Percentiles rank a stretch among this genome's conserved stretches.
Conservation (phyloP, 2,888 invertebrate species). For the Napeogenes sylphis region DNA sequence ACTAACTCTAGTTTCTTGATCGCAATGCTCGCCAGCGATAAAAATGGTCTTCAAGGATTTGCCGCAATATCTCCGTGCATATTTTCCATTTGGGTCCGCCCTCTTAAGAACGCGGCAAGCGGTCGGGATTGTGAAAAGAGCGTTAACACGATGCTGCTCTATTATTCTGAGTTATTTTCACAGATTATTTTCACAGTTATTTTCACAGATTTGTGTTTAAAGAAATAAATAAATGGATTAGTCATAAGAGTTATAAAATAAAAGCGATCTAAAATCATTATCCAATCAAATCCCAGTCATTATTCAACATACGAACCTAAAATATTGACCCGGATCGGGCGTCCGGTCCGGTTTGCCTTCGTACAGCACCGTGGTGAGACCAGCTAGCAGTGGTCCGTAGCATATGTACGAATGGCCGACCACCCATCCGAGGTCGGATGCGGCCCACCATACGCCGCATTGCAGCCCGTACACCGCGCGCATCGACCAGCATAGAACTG, state of each 20-base stretch:
- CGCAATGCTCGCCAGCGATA: constrained; percentile 95
- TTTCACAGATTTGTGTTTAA: background rate
- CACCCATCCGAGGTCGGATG: constrained; percentile 94
- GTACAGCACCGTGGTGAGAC: constrained; percentile 89
- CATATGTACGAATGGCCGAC: constrained; percentile 97
- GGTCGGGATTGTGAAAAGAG: constrained; percentile 93
- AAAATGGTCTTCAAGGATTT: constrained; percentile 85
- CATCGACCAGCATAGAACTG: constrained; percentile 90
- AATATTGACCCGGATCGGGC: constrained; percentile 94
- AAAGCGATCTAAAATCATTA: background rate
- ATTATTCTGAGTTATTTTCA: constrained; percentile 80
- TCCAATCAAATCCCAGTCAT: background rate
- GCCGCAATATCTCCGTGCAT: constrained; percentile 83
- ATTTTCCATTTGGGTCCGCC: constrained; percentile 85
- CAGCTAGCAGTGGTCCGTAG: constrained; percentile 91
- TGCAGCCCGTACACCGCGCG: constrained; percentile 87
- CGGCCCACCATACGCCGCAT: constrained; percentile 93
- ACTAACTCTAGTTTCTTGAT: constrained; percentile 87
- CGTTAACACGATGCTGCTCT: constrained; percentile 89
- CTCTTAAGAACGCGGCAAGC: constrained; percentile 91
- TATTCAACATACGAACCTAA: constrained; percentile 80
- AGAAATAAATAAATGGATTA: background rate
- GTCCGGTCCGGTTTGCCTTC: constrained; percentile 97
- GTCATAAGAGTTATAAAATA: too few species aligned
- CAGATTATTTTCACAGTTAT: background rate